A percentile compares a stretch with the other conserved stretches of the same genome.
Evolutionary conservation across 2,797 vertebrate genomes (phyloP).

Genomic region (Pseudochromis fuscus): DNA sequence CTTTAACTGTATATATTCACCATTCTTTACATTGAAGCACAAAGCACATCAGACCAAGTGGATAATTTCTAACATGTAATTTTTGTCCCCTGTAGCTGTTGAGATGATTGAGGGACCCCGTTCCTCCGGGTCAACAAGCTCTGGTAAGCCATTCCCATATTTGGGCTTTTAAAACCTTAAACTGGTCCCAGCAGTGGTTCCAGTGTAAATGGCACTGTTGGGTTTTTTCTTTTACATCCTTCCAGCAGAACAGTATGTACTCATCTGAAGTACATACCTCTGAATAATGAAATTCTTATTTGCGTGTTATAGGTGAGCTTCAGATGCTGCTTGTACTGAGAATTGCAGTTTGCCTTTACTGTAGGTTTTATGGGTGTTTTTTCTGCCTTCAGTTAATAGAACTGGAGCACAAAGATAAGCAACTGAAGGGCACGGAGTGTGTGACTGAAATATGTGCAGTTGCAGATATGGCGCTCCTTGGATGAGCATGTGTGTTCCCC

Average conservation of each 20-base stretch:
- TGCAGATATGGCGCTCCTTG: slow-evolving; percentile 19
- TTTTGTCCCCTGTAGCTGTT: slow-evolving; percentile 69
- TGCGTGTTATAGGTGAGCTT: neutral
- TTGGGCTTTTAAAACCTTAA: slow-evolving; percentile 18
- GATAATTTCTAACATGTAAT: slow-evolving; percentile 43
- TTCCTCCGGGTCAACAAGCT: slow-evolving; percentile 81
- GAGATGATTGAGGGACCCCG: slow-evolving; percentile 81
- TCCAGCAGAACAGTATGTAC: slow-evolving; percentile 9
- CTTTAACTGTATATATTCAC: neutral
- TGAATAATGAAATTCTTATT: slow-evolving; percentile 15
- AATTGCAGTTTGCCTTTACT: neutral
- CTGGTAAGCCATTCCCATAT: slow-evolving; percentile 79
- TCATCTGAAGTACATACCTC: slow-evolving; percentile 16
- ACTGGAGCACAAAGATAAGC: slow-evolving; percentile 68
- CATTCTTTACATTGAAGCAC: neutral
- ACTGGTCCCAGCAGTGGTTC: neutral
- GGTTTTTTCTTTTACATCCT: neutral
- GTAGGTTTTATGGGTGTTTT: slow-evolving; percentile 56
- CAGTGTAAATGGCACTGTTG: slow-evolving; percentile 13
- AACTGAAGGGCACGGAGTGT: slow-evolving; percentile 25
- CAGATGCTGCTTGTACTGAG: slow-evolving; percentile 15
- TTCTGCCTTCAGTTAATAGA: slow-evolving; percentile 43
- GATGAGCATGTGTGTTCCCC: neutral
- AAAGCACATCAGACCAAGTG: neutral
- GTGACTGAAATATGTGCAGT: slow-evolving; percentile 19